Evolutionary conservation across 2,113 vertebrate species (phyloP).

Genomic region (Cebidichthys violaceus): DNA sequence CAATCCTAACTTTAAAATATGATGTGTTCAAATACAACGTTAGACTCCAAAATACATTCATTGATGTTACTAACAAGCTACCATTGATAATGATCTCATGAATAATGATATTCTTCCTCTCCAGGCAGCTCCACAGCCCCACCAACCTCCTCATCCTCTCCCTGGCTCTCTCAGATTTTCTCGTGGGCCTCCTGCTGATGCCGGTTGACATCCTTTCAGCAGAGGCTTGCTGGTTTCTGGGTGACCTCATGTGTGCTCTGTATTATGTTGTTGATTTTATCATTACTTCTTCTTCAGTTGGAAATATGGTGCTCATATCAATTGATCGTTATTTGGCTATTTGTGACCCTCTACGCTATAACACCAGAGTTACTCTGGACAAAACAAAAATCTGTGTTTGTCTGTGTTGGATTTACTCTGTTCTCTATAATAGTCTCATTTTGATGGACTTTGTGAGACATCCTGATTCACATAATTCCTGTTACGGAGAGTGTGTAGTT

Average conservation of each 20-base stretch:
- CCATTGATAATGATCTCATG: not conserved
- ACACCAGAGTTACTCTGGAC: conserved; percentile 9
- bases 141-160: conserved; percentile 76
- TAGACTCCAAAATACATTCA: not conserved
- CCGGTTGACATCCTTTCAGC: conserved; percentile 22
- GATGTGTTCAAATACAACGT: not conserved
- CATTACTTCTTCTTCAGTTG: conserved; percentile 16
- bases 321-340: conserved; percentile 49
- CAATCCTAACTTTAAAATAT: not conserved
- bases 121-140: conserved; percentile 76
- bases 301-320: conserved; percentile 48
- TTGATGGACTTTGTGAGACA: conserved; percentile 1
- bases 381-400: conserved; percentile 3
- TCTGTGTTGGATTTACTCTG: conserved; percentile 39
- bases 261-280: conserved; percentile 19
- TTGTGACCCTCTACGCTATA: conserved; percentile 25
- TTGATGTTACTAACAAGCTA: not conserved
- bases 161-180: conserved; percentile 53
- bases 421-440: not conserved
- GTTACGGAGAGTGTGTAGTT: conserved; percentile 40
- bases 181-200: conserved; percentile 38
- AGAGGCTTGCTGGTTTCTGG: conserved; percentile 39
- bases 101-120: not conserved
- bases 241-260: conserved; percentile 35
- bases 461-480: not conserved